Conservation (phyloP, 2,113 vertebrate species). For the Mixornis gularis region DNA sequence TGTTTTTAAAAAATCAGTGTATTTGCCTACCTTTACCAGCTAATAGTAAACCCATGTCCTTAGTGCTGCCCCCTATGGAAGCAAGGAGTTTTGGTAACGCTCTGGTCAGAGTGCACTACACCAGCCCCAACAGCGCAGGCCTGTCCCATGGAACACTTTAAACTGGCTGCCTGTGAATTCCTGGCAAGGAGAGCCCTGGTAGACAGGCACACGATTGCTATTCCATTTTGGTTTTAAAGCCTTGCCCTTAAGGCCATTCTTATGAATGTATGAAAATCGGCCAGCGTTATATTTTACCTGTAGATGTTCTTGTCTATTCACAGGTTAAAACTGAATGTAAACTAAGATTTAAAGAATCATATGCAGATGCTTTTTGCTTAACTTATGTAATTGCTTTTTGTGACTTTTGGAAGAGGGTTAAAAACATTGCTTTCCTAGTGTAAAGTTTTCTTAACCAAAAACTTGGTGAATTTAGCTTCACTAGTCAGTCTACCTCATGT, state of each 20-base stretch:
- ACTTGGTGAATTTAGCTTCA: constrained; percentile 79
- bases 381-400: constrained; percentile 89
- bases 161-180: neutral
- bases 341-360: constrained; percentile 66
- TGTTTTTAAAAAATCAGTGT: neutral
- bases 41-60: neutral
- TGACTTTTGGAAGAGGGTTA: constrained; percentile 77
- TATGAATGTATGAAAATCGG: constrained; percentile 57
- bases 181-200: neutral
- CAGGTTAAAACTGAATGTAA: constrained; percentile 79
- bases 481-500: constrained; percentile 94
- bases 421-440: constrained; percentile 71
- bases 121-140: neutral
- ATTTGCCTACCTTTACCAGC: neutral
- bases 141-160: neutral
- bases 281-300: constrained; percentile 37
- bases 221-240: neutral
- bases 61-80: neutral
- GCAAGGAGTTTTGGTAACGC: rapidly evolving
- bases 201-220: neutral
- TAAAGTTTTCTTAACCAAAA: constrained; percentile 78
- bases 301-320: constrained; percentile 45
- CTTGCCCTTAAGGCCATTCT: constrained; percentile 16
- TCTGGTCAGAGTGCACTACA: neutral
- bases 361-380: constrained; percentile 68